Base-by-base conservation (phyloP, 2,113 vertebrate species). In the Calcarius ornatus region DNA sequence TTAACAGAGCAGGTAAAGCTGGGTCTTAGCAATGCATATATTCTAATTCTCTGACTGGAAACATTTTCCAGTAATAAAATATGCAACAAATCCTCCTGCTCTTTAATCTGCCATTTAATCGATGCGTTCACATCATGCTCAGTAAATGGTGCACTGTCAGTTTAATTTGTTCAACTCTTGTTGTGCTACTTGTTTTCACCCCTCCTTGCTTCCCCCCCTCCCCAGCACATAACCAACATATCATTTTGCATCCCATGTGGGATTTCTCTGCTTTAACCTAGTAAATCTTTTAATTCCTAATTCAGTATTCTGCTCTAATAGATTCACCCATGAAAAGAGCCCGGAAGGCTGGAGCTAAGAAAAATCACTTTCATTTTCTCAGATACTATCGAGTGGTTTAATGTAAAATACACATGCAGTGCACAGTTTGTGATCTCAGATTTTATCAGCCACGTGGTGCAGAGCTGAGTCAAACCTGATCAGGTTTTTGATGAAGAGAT, bases 361-460 rank as follows among this genome's bases (percentile, higher is more conserved):
- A 90, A 94, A 96, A 96, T 90, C 59, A 73, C 80, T 97, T 96
- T 75, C 80, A 71, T 96, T 96, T 96, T 92, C 94, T 81, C 69
- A 54, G 73, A 54, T 79, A 51, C 70, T 72, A 84, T 71, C 9
- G n/a, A 82, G 88, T 47, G 47, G 40, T 80, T 96, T 89, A 79
- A 93, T 85, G 76, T 70, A 81, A 90, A 92, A 94, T 56, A 50
- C 80, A 88, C 90, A 90, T n/a, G 84, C 81, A 59, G 81, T 16
- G 87, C 87, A 94, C 71, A 85, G 93, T 92, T 81, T 96, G 84
- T 25, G 61, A 88, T 57, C 71, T 69, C 54, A 45, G 71, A 69
- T 85, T 96, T 87, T 85, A 81, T 86, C 78, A 83, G 13, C 75
- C 54, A 25, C 10, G 45, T 0, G 0, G 73, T 80, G 73, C 90